Evolutionary conservation across 2,888 invertebrate genomes (phyloP), one percentile per base, ranked within the genome.

Genomic region (Autographa gamma): DNA sequence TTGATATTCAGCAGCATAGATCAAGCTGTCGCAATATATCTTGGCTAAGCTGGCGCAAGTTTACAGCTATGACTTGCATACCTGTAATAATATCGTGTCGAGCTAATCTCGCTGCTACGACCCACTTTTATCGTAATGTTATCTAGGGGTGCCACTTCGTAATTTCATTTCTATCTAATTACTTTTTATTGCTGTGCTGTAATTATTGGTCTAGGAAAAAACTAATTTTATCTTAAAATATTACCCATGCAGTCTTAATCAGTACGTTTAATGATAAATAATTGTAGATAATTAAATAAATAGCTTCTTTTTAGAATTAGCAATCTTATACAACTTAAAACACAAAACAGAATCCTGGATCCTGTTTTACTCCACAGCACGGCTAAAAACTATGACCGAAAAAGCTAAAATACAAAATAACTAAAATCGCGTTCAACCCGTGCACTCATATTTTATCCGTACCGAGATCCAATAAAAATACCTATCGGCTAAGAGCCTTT

Each of bases 401-500:
- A 59, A 69, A 56, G 48, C 16, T 5, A 18, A 32, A 63, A 31
- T 54, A 34, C 18, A 58, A 32, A 66, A 63, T 32, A 73, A 60
- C 31, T 41, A 16, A 63, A 81, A 81, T 81, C 79, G 63, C 65
- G 32, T 68, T 74, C 60, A 74, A 74, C 67, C 71, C 48, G 8
- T 48, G 52, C 75, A 41, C 70, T 74, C 82, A 74, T 81, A 76
- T 72, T 84, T 83, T 80, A 80, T 76, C 66, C 66, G 66, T 72
- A 65, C 76, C 69, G 81, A 80, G 82, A 86, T 87, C 87, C 86
- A 88, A 90, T 90, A 91, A 89, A 90, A 90, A 90, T 89, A 88
- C 86, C 87, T 88, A 86, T 85, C 86, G 79, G 73, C 82, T 87
- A 85, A 88, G 85, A 89, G 88, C 89, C 87, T 90, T 91, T 93